phyloP scores from a whole-genome alignment of 2,113 vertebrate species.

The Pseudopipra pipra region DNA sequence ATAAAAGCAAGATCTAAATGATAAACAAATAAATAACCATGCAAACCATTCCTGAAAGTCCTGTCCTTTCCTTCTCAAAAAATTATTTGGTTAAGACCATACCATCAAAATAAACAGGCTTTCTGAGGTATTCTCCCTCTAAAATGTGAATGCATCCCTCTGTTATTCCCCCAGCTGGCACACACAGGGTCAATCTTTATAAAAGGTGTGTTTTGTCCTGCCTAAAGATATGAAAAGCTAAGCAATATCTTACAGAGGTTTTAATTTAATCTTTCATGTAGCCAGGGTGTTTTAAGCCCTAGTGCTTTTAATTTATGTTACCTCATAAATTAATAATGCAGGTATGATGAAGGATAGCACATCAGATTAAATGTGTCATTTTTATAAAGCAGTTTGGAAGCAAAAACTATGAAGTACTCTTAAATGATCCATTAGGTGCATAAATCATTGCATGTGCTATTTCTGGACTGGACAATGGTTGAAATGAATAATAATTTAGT shows the following conservation, averaged over 20 bases:
- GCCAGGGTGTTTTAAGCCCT: slow-evolving; percentile 30
- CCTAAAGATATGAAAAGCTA: not conserved
- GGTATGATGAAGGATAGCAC: slow-evolving; percentile 14
- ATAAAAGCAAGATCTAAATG: not conserved
- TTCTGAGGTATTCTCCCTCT: not conserved
- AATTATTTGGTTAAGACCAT: not conserved
- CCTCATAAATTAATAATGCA: slow-evolving; percentile 65
- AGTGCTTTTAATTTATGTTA: slow-evolving; percentile 67
- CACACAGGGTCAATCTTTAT: not conserved
- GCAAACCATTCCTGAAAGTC: not conserved
- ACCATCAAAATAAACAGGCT: not conserved
- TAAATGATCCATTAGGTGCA: slow-evolving; percentile 11
- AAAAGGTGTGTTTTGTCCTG: not conserved
- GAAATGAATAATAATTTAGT: slow-evolving; percentile 39
- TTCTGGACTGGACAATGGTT: slow-evolving; percentile 30
- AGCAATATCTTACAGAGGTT: not conserved
- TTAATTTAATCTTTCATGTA: slow-evolving; percentile 20
- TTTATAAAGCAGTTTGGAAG: slow-evolving; percentile 40
- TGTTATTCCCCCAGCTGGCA: not conserved
- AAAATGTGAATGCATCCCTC: not conserved
- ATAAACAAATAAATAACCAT: not conserved
- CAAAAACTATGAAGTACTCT: not conserved
- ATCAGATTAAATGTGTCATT: slow-evolving; percentile 43
- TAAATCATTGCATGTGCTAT: slow-evolving; percentile 44
- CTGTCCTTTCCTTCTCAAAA: not conserved